phyloP scores from a whole-genome alignment of 2,888 invertebrate species.

The Crossocerus cetratus region DNA sequence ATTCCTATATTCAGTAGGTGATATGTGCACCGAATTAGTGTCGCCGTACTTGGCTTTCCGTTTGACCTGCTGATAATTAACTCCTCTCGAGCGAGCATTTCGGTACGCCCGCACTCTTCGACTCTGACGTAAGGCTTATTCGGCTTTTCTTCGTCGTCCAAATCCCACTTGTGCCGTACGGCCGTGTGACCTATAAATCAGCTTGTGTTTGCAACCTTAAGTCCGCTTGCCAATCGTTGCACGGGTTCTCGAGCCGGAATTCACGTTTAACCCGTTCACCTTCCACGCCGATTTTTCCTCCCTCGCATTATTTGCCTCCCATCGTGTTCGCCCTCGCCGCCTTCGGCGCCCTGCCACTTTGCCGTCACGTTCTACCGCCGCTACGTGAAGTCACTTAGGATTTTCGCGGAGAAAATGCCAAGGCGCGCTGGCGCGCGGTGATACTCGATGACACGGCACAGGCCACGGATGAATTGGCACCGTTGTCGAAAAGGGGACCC shows the following conservation, averaged over 20 bases:
- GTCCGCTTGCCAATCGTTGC: slow-evolving; percentile 48
- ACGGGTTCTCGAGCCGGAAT: slow-evolving; percentile 52
- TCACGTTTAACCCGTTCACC: slow-evolving; percentile 49
- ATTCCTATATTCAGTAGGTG: too few relatives aligned
- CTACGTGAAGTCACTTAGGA: slow-evolving; percentile 3
- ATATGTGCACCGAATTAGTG: too few relatives aligned
- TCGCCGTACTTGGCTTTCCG: too few relatives aligned
- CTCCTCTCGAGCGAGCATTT: slow-evolving; percentile 2
- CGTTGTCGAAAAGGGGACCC: background rate
- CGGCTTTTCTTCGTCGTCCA: slow-evolving; percentile 4
- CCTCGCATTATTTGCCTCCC: background rate
- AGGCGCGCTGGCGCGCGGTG: background rate
- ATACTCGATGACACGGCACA: background rate
- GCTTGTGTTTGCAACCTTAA: slow-evolving; percentile 55
- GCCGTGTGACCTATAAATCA: slow-evolving; percentile 64
- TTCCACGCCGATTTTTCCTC: slow-evolving; percentile 4
- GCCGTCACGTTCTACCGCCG: slow-evolving; percentile 15
- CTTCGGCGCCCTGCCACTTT: slow-evolving; percentile 10
- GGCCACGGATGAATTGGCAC: background rate
- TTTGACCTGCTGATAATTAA: background rate
- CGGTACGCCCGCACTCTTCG: slow-evolving; percentile 6
- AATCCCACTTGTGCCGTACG: slow-evolving; percentile 17
- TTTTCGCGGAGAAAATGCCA: background rate
- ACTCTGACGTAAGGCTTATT: background rate
- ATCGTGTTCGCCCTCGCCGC: background rate